Conservation (phyloP, 2,888 invertebrate genomes). For the Euproctis similis region DNA sequence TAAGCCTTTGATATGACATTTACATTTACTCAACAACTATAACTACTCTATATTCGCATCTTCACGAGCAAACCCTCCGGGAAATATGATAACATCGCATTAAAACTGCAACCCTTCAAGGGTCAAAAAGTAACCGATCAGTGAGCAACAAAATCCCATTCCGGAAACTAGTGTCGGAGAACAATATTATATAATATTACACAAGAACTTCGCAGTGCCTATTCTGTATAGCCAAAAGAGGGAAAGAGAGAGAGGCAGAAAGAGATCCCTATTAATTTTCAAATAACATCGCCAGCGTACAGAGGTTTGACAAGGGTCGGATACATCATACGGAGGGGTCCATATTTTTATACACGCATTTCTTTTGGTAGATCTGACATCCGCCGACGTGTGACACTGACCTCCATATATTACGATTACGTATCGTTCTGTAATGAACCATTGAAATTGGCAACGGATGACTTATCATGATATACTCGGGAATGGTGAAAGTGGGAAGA, state of each 20-base stretch:
- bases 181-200: conserved; percentile 18
- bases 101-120: conserved; percentile 14
- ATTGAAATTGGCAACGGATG: conserved; percentile 24
- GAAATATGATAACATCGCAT: conserved; percentile 14
- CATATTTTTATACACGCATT: conserved; percentile 47
- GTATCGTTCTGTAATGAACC: conserved; percentile 33
- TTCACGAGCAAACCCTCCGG: conserved; percentile 1
- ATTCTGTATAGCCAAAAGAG: conserved; percentile 15
- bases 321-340: conserved; percentile 41
- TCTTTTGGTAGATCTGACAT: conserved; percentile 38
- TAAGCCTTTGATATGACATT: no score
- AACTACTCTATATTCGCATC: no score
- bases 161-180: conserved; percentile 8
- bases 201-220: conserved; percentile 14
- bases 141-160: conserved; percentile 12
- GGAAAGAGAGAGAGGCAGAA: conserved; percentile 39
- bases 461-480: conserved; percentile 19
- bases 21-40: no score
- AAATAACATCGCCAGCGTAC: conserved; percentile 28
- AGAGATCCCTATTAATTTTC: conserved; percentile 38
- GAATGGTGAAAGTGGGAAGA: no score
- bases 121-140: conserved; percentile 16
- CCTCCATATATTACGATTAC: conserved; percentile 46
- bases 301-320: conserved; percentile 52
- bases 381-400: conserved; percentile 25